Base-by-base conservation (phyloP, 2,797 vertebrate species). In the Benthosema pterotum region DNA sequence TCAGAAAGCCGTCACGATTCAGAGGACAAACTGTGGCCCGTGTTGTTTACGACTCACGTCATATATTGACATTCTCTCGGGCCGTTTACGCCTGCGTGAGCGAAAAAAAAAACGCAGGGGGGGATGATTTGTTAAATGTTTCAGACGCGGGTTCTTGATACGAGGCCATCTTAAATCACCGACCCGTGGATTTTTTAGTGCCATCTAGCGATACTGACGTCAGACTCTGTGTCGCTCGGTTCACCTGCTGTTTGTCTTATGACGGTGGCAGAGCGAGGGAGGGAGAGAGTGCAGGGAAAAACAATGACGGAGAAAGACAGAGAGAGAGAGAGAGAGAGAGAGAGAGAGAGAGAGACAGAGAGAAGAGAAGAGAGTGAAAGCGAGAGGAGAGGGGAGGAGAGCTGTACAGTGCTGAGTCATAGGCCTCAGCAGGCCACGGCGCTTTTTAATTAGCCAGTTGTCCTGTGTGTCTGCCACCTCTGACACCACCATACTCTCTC, bases 391-490 rank as follows among this genome's bases (percentile, higher is more conserved):
- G 18, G 25, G 12, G 47, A 61, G 66, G 59, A 28, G 43, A 7
- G 66, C 74, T 8, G 11, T 7, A 57, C 49, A 62, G 60, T 83
- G 88, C 85, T 73, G 88, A 88, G 84, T 90, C 88, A 87, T 50
- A 51, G 76, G 67, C 63, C 79, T 83, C 83, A 84, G 83, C 80
- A 80, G 74, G 85, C 73, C 69, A 72, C 58, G 0, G 72, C 69
- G 77, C 75, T 77, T 88, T n/a, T 83, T 88, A 88, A 90, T 88
- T 91, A 89, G 80, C 71, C 53, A 13, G 60, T 78, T 72, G 79
- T 82, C 80, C 82, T 75, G 67, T 17, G 54, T 69, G 80, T 82
- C 79, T 72, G 71, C 75, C 78, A 85, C 76, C 70, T 78, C 72
- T 83, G 80, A 82, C 75, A 78, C 83, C 75, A 78, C 83, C 80